Base-by-base conservation (phyloP, 2,797 vertebrate species). In the Platyrinchus mystaceus region DNA sequence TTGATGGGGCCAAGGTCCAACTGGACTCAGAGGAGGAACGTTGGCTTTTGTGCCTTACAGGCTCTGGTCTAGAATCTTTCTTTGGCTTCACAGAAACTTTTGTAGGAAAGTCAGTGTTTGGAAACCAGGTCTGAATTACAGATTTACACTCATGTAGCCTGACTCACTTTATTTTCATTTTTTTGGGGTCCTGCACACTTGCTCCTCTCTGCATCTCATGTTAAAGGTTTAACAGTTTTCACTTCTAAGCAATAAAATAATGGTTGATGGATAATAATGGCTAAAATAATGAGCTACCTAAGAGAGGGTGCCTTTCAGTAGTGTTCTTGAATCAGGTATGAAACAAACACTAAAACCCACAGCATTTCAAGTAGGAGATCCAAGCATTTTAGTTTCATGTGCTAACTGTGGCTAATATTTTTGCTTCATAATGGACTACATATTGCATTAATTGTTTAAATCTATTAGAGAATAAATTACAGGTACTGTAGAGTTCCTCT, bases 111-210 rank as follows among this genome's bases (percentile, higher is more conserved):
- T 12, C 41, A 14, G 2, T 16, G 4, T 19, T 34, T 19, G 6
- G 18, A 85, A 87, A 55, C 0, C 0, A 53, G 12, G 1, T 46
- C 30, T 87, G n/a, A 82, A 47, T 58, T 53, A 22, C 20, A 63
- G 27, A n/a, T 17, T 19, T 47, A 4, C 4, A 7, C 16, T 78
- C 0, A 0, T 20, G 62, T 47, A 70, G 5, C 41, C 47, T 60
- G 41, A 26, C 7, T 73, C 2, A 4, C 16, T 69, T 66, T 30
- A n/a, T 56, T 89, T 68, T 83, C 11, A 6, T 32, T 49, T 2
- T 14, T 70, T 63, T 27, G 14, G 7, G 3, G 1, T 34, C 56
- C 7, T 4, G 3, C 6, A 19, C 3, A 4, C 15, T 27, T 26
- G 7, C 3, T 10, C 7, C 26, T 2, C 0, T 43, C 36, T 67